Evolutionary conservation across 2,888 invertebrate species (phyloP).

Genomic region (Stenurella melanura): DNA sequence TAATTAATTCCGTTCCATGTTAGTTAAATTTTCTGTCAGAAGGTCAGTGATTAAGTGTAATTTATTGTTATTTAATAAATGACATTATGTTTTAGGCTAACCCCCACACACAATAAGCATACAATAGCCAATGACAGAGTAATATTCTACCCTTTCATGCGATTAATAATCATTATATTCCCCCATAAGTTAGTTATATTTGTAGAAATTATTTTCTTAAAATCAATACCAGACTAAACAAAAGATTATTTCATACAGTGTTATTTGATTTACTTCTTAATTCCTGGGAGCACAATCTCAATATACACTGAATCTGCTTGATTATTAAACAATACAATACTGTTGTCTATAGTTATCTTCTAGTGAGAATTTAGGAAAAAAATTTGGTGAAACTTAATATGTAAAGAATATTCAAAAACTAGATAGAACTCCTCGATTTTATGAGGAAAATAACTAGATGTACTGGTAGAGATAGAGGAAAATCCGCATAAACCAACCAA

Average conservation of each 20-base stretch:
- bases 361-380: no score
- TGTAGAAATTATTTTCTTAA: neutral
- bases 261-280: neutral
- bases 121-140: neutral
- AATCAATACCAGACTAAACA: neutral
- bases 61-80: neutral
- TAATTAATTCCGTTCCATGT: neutral
- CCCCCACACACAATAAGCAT: neutral
- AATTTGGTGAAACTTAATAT: no score
- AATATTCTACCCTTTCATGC: neutral
- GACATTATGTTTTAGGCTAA: neutral
- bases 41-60: neutral
- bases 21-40: neutral
- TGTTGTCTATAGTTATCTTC: neutral
- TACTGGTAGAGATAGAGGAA: no score
- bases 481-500: no score
- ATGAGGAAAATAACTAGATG: no score
- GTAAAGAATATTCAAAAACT: no score
- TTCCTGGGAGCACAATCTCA: neutral
- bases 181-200: neutral
- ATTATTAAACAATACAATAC: neutral
- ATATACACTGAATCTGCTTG: neutral
- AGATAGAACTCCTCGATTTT: no score
- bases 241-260: neutral
- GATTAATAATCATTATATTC: neutral